Base-by-base conservation (phyloP, 2,888 invertebrate species). In the Malacosoma neustria region DNA sequence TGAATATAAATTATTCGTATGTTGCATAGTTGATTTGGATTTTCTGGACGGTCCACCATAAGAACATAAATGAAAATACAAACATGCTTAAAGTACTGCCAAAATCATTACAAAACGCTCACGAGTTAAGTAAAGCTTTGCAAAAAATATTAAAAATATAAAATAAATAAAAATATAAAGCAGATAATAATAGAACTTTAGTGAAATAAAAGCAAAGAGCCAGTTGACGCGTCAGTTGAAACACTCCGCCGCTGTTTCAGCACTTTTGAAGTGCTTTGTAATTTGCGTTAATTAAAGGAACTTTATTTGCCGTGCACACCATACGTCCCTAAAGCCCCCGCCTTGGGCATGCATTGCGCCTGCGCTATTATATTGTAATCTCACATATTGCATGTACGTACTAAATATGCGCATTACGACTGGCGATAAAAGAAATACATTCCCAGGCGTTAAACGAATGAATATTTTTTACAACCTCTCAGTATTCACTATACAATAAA, bases 251-350 rank as follows among this genome's bases (percentile, higher is more conserved):
- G 48, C 55, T 52, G 54, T 55, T 53, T 55, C 58, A 48, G 50
- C 55, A 60, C 59, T 69, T 59, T 56, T 59, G 61, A 64, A 62
- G 61, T 58, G 54, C 64, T 69, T 64, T 63, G 64, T 71, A 59
- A 71, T 63, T 57, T 51, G 69, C 74, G 73, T 69, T 81, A 79
- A 81, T 79, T 80, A 74, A 68, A 65, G 61, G 51, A 58, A 58
- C 62, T 62, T 52, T 66, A 60, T 69, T 66, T 70, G 61, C 58
- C 52, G 52, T 59, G 57, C 58, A 51, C 51, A 49, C 55, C 51
- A 53, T 51, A 44, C 57, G 48, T 42, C 47, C 49, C 46, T 43
- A 40, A n/a, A n/a, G n/a, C n/a, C n/a, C n/a, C n/a, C n/a, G 39
- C 37, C 50, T 22, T 22, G 22, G 4, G 22, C 9, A 22, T 22